Base-by-base conservation (phyloP, 2,797 vertebrate species). In the Brotula barbata region DNA sequence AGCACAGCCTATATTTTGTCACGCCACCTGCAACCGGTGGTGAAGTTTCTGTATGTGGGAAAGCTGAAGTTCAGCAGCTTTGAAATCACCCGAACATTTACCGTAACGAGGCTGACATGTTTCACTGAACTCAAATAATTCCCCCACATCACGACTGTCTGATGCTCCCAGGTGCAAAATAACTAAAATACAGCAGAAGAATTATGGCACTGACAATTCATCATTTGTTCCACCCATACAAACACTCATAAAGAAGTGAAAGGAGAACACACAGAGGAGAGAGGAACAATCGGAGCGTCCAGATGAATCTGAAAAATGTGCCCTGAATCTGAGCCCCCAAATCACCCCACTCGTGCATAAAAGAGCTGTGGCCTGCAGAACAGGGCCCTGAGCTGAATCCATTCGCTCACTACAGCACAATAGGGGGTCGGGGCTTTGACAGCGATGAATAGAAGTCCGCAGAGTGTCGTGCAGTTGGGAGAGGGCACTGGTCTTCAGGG, bases 351-450 rank as follows among this genome's bases (percentile, higher is more conserved):
- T 71, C 78, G 56, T 62, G 75, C 71, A 82, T 71, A 83, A 90
- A 91, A 91, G 87, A 88, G 83, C 86, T 89, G 85, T 21, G 64
- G 65, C 80, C 82, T 84, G 85, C 89, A 91, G 69, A 89, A 84
- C 85, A 77, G 76, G 69, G 75, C 57, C 51, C 71, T 76, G 72
- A 49, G 67, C 82, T 82, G 76, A 85, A 88, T 88, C 89, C 84
- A 75, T 71, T 73, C 49, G 58, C 84, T 77, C 82, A 75, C 77
- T 62, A 43, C 71, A 70, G 73, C 82, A 92, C 89, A 91, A 91
- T 88, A 66, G 86, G 86, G 89, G 85, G 85, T 87, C 87, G 88
- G 80, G 57, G 81, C 87, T 89, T 87, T 89, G 71, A 88, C 81
- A 61, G 82, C 23, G 9, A 85, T 90, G 88, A 92, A 92, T 89